Evolutionary conservation across 2,888 invertebrate species (phyloP).

Genomic region (Hirtodrosophila cameraria): DNA sequence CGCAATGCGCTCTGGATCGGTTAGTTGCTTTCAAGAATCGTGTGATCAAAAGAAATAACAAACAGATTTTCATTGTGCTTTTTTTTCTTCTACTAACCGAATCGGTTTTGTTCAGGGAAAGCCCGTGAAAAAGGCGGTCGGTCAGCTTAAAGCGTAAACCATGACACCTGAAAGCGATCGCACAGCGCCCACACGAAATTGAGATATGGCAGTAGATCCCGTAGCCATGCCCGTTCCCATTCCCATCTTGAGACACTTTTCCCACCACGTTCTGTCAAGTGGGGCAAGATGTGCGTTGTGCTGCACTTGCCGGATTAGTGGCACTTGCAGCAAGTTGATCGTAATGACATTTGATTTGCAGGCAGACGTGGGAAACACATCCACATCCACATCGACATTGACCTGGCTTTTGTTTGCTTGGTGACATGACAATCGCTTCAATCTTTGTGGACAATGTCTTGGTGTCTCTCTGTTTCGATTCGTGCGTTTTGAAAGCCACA

Average conservation of each 20-base stretch:
- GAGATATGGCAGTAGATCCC: slow-evolving; percentile 48
- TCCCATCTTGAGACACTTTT: slow-evolving; percentile 40
- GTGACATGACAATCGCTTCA: slow-evolving; percentile 44
- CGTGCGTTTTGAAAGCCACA: slow-evolving; percentile 36
- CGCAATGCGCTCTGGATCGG: slow-evolving; percentile 57
- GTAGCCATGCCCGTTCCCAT: slow-evolving; percentile 7
- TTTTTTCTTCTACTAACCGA: too few species aligned
- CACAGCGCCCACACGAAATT: slow-evolving; percentile 71
- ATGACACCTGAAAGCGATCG: slow-evolving; percentile 72
- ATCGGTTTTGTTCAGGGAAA: slow-evolving; percentile 10
- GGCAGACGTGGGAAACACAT: slow-evolving; percentile 57
- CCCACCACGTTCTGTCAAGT: slow-evolving; percentile 45
- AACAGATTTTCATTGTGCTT: slow-evolving; percentile 60
- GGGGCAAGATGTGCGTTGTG: slow-evolving; percentile 55
- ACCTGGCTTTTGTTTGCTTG: slow-evolving; percentile 43
- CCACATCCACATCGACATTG: slow-evolving; percentile 38
- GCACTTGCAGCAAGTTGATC: slow-evolving; percentile 63
- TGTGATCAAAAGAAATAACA: slow-evolving; percentile 53
- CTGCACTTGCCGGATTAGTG: slow-evolving; percentile 69
- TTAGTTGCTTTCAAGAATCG: slow-evolving; percentile 48
- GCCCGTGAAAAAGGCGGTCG: slow-evolving; percentile 12
- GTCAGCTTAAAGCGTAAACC: slow-evolving; percentile 45
- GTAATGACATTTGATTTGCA: slow-evolving; percentile 80
- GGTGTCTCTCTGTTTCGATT: slow-evolving; percentile 14
- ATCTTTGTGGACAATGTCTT: slow-evolving; percentile 3